phyloP scores from a whole-genome alignment of 2,797 vertebrate genomes.

The Muscicapa comitata region DNA sequence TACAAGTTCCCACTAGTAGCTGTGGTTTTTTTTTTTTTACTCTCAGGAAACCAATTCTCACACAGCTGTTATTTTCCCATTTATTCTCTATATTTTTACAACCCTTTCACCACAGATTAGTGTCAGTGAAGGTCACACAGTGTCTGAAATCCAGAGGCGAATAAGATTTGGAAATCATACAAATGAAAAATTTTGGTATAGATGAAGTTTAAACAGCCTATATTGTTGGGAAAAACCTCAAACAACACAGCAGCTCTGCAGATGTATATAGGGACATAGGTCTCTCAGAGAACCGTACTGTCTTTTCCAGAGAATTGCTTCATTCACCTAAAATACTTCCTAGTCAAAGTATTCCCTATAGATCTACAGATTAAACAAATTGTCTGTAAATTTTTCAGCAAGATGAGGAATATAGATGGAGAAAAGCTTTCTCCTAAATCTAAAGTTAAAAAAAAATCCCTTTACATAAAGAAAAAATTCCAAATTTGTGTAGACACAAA shows the following conservation, averaged over 20 bases:
- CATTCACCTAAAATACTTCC: neutral
- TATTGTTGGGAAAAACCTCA: fast-evolving
- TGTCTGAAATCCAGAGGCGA: neutral
- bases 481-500: neutral
- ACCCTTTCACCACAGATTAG: neutral
- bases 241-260: neutral
- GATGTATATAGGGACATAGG: neutral
- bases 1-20: neutral
- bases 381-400: neutral
- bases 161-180: neutral
- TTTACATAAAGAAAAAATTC: neutral
- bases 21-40: neutral
- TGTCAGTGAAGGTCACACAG: neutral
- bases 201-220: neutral
- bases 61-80: neutral
- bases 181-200: neutral
- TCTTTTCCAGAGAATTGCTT: neutral
- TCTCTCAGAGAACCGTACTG: neutral
- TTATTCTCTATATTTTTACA: neutral
- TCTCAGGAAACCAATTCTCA: neutral
- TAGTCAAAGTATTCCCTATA: neutral
- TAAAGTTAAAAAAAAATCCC: neutral
- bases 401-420: neutral
- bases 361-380: neutral
- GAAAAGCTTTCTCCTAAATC: neutral